Conservation (phyloP, 2,888 invertebrate genomes). For the Phyllotreta cruciferae region DNA sequence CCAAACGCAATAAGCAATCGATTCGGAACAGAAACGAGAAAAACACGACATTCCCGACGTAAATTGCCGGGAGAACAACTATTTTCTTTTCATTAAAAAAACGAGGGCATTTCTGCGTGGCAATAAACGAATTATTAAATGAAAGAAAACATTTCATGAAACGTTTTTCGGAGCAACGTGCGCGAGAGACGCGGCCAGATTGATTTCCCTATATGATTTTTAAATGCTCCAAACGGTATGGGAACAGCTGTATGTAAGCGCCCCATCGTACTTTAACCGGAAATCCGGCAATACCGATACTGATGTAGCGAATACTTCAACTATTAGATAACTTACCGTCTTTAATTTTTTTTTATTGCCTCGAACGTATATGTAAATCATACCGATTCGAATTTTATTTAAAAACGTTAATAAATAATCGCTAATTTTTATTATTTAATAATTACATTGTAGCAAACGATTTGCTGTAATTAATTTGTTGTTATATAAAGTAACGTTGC, state of each 20-base stretch:
- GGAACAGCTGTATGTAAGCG: constrained; percentile 53
- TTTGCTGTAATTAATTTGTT: constrained; percentile 1
- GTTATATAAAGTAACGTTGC: not conserved
- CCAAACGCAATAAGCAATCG: too few relatives aligned
- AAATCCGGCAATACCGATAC: constrained; percentile 52
- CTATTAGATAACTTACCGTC: constrained; percentile 39
- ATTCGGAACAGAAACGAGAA: too few relatives aligned
- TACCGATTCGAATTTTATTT: too few relatives aligned
- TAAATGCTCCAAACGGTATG: constrained; percentile 26
- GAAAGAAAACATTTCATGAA: too few relatives aligned
- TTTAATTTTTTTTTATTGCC: constrained; percentile 5
- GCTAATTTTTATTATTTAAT: too few relatives aligned
- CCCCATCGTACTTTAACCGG: constrained; percentile 49
- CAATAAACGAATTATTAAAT: too few relatives aligned
- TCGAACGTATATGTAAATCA: not conserved
- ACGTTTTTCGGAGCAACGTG: too few relatives aligned
- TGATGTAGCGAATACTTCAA: constrained; percentile 43
- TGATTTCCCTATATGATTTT: not conserved
- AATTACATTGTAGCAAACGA: not conserved
- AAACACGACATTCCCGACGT: too few relatives aligned
- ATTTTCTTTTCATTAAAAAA: too few relatives aligned
- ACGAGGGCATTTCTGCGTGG: too few relatives aligned
- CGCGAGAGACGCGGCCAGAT: constrained; percentile 8
- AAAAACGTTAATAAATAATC: too few relatives aligned
- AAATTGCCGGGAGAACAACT: too few relatives aligned